A percentile compares a stretch with the other conserved stretches of the same genome.
Evolutionary conservation across 2,888 invertebrate genomes (phyloP).

Genomic region (Chirona hameri): DNA sequence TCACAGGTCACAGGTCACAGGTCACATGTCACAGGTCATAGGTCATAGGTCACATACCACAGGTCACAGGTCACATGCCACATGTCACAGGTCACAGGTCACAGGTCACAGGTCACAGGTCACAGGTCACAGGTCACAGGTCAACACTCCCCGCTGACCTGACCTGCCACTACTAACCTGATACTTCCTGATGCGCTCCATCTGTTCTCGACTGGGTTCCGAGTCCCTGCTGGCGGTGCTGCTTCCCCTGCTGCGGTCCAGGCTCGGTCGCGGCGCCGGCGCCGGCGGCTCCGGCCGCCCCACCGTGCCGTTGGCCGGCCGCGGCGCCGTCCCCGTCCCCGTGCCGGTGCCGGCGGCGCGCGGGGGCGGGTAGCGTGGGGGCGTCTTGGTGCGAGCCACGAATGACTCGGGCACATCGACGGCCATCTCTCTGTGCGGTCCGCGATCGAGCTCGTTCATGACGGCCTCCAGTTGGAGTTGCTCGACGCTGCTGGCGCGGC

Average conservation of each 20-base stretch:
- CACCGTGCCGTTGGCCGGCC: slow-evolving; percentile 3
- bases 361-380: slow-evolving; percentile 64
- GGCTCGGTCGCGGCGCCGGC: slow-evolving; percentile 38
- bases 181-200: slow-evolving; percentile 87
- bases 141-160: no score
- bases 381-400: slow-evolving; percentile 83
- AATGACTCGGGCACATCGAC: slow-evolving; percentile 96
- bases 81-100: no score
- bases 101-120: no score
- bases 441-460: slow-evolving; percentile 47
- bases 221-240: slow-evolving; percentile 38
- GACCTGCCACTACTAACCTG: slow-evolving; percentile 60
- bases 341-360: slow-evolving; percentile 5
- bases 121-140: no score
- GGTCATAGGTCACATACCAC: no score
- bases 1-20: no score
- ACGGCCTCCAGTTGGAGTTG: slow-evolving; percentile 36
- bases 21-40: no score
- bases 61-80: no score
- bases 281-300: slow-evolving; percentile 30
- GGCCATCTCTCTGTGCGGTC: slow-evolving; percentile 96
- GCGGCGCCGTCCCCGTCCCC: neutral
- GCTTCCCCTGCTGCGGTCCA: slow-evolving; percentile 38
- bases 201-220: slow-evolving; percentile 58
- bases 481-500: slow-evolving; percentile 3